Percentiles rank a stretch among this genome's conserved stretches.
Conservation (phyloP, 2,888 invertebrate genomes). For the Cactoblastis cactorum region DNA sequence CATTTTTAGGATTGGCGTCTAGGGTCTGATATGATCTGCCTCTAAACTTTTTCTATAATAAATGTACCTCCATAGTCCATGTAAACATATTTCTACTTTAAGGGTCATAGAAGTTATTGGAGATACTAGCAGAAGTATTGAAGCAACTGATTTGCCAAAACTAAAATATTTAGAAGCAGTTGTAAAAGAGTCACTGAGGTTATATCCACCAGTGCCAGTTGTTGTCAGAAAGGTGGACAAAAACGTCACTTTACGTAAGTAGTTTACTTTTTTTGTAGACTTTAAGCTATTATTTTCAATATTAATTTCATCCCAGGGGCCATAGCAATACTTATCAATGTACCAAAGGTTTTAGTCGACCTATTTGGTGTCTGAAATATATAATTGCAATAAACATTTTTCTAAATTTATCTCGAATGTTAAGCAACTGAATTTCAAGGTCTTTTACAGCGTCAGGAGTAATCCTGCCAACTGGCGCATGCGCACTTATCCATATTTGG, state of each 20-base stretch:
- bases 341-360: too few relatives aligned
- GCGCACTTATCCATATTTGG: constrained; percentile 38
- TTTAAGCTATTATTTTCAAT: neutral
- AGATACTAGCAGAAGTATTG: constrained; percentile 23
- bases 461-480: constrained; percentile 31
- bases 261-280: neutral
- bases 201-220: constrained; percentile 36
- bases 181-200: constrained; percentile 32
- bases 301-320: neutral
- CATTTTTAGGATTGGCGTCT: too few relatives aligned
- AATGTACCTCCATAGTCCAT: too few relatives aligned
- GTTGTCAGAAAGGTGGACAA: constrained; percentile 27
- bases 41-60: too few relatives aligned
- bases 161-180: constrained; percentile 33
- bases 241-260: constrained; percentile 26
- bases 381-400: too few relatives aligned
- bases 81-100: neutral
- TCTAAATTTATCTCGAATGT: too few relatives aligned
- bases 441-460: constrained; percentile 37
- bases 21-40: too few relatives aligned
- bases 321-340: too few relatives aligned
- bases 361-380: too few relatives aligned
- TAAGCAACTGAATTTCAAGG: too few relatives aligned
- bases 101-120: constrained; percentile 34
- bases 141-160: constrained; percentile 25